These are phyloP conservation scores for Cyclina sinensis DNA, from an alignment of 1,140 invertebrate genomes.

Conservation along the genomic window DNA sequence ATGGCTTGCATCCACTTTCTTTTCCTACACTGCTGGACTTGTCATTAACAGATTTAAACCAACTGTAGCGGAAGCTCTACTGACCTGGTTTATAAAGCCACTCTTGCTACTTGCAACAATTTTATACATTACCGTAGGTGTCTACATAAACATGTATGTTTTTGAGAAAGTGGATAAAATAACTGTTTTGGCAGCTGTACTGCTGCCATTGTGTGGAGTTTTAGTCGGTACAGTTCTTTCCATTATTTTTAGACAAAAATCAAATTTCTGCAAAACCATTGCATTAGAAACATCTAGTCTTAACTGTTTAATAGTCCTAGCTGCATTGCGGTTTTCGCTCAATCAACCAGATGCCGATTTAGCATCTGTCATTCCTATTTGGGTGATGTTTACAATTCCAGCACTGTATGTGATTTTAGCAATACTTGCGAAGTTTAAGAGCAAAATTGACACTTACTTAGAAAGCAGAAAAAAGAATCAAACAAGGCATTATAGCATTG, in stretches of 20 bases:
- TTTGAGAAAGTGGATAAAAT: slow-evolving; percentile 80
- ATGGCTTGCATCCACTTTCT: slow-evolving; percentile 82
- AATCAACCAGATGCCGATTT: slow-evolving; percentile 80
- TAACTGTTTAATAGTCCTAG: slow-evolving; percentile 82
- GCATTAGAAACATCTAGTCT: slow-evolving; percentile 83
- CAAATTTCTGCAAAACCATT: slow-evolving; percentile 79
- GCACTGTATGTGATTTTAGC: slow-evolving; percentile 81
- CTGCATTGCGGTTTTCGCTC: slow-evolving; percentile 82
- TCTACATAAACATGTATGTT: slow-evolving; percentile 86
- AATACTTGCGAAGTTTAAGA: slow-evolving; percentile 75
- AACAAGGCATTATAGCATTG: slow-evolving; percentile 81
- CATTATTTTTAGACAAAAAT: slow-evolving; percentile 79
- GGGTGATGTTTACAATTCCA: slow-evolving; percentile 84
- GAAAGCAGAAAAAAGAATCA: slow-evolving; percentile 78
- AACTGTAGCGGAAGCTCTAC: slow-evolving; percentile 79
- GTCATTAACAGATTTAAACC: slow-evolving; percentile 80
- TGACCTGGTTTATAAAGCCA: slow-evolving; percentile 85
- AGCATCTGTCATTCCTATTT: slow-evolving; percentile 82
- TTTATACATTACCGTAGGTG: slow-evolving; percentile 84
- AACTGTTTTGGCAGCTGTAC: slow-evolving; percentile 77
- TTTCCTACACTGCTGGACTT: slow-evolving; percentile 81
- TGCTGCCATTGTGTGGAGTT: slow-evolving; percentile 82
- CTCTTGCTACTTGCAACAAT: slow-evolving; percentile 83
- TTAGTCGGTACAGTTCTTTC: slow-evolving; percentile 76
- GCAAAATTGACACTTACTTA: slow-evolving; percentile 72